Conservation (phyloP, 2,888 invertebrate species). For the Gibbula magus region DNA sequence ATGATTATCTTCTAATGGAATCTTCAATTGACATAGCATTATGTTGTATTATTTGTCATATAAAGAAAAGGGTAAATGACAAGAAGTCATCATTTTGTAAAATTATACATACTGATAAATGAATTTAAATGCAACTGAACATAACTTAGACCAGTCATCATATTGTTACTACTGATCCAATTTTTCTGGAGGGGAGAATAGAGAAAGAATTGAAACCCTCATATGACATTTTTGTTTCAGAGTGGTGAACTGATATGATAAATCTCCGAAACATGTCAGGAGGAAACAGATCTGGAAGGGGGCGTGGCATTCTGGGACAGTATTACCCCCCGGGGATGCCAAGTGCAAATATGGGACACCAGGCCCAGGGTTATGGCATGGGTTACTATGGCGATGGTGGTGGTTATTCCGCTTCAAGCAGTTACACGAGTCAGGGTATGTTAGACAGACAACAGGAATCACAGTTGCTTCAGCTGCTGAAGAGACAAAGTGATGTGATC, state of each 20-base stretch:
- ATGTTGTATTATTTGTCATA: too few relatives aligned
- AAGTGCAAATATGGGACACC: background rate
- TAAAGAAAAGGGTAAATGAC: too few relatives aligned
- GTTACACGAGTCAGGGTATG: background rate
- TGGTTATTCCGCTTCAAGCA: too few relatives aligned
- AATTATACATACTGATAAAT: too few relatives aligned
- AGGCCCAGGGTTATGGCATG: background rate
- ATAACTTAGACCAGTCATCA: too few relatives aligned
- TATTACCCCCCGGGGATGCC: constrained; percentile 8
- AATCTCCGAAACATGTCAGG: background rate
- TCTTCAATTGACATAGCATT: too few relatives aligned
- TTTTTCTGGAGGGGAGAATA: too few relatives aligned
- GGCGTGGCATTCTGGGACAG: constrained; percentile 14
- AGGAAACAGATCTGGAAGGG: background rate
- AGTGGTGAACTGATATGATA: background rate
- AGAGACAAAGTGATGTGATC: constrained; percentile 16
- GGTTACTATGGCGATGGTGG: constrained; percentile 1
- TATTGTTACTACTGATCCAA: too few relatives aligned
- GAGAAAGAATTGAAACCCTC: too few relatives aligned
- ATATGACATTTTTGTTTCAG: background rate
- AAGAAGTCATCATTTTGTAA: too few relatives aligned
- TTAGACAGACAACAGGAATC: background rate
- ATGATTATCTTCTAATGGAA: too few relatives aligned
- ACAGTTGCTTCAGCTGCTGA: background rate
- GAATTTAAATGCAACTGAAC: too few relatives aligned